Base-by-base conservation (phyloP, 1,140 invertebrate genomes). In the Lepidurus apus region DNA sequence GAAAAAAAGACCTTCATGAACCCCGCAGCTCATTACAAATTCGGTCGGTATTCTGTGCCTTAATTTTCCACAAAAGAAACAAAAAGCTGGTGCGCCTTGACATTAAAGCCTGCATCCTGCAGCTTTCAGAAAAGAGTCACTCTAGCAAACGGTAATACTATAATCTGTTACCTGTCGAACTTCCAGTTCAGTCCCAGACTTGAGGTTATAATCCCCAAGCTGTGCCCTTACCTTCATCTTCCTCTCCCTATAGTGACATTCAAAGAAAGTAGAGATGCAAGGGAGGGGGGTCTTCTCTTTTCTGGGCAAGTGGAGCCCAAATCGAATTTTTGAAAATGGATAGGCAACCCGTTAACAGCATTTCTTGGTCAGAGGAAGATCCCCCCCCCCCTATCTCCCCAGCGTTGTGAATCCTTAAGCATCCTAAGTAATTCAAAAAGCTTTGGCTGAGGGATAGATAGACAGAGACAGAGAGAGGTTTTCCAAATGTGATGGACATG, bases 151-250 rank as follows among this genome's bases (percentile, higher is more conserved):
- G 34, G 34, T 65, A n/a, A n/a, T 65, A 65, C 53, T 1, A 13
- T 65, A 65, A 65, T 65, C 53, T 13, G 17, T 65, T 65, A 65
- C 53, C 53, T 65, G 53, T 65, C 53, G 53, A 65, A 65, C 53
- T 34, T 34, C 53, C 21, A 21, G 8, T n/a, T 65, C 53, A 6
- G 17, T n/a, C 53, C 53, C 9, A 65, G 13, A 13, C 7, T 65
- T 21, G 9, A 65, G 13, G 21, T 17, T n/a, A 47, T 47, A 65
- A 65, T 65, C 53, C 53, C 53, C 21, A 10, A 47, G 45, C 45
- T 47, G 10, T 11, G 10, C 7, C 7, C 10, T 17, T 10, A 47
- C 45, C 45, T 17, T 17, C 45, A 10, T 47, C 45, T 17, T 47
- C 45, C 45, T 11, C 45, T 47, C 45, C 17, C 53, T 21, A 65